A percentile compares a stretch with the other conserved stretches of the same genome.
phyloP scores from a whole-genome alignment of 1,140 invertebrate species.

The Thaumetopoea pityocampa region DNA sequence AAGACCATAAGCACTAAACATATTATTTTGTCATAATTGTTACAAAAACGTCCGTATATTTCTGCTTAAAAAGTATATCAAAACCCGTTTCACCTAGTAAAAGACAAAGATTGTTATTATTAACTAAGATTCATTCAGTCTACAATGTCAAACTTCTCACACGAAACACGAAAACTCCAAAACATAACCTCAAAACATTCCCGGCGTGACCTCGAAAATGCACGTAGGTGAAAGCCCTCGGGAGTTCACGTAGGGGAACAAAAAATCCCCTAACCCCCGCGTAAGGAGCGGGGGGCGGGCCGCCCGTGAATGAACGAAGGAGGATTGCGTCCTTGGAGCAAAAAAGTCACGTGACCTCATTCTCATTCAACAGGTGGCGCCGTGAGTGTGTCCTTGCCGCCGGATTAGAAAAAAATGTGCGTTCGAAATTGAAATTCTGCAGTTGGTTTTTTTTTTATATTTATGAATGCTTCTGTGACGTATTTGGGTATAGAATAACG shows the following conservation, averaged over 20 bases:
- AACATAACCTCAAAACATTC: constrained; percentile 63
- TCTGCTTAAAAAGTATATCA: too few relatives aligned
- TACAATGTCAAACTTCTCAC: not conserved
- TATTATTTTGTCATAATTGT: too few relatives aligned
- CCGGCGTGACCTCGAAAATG: constrained; percentile 72
- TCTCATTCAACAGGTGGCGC: constrained; percentile 66
- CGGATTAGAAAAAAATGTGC: constrained; percentile 45
- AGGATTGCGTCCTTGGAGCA: constrained; percentile 71
- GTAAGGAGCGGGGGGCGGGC: constrained; percentile 49
- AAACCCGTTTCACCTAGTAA: too few relatives aligned
- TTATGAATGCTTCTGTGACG: too few relatives aligned
- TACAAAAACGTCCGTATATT: too few relatives aligned
- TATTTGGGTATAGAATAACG: too few relatives aligned
- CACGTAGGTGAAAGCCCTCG: constrained; percentile 71
- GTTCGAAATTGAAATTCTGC: constrained; percentile 30
- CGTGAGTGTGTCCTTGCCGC: constrained; percentile 61
- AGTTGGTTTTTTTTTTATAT: constrained; percentile 25
- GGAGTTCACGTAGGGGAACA: constrained; percentile 65
- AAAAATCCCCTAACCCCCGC: constrained; percentile 65
- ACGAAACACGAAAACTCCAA: constrained; percentile 47
- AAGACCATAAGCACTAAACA: too few relatives aligned
- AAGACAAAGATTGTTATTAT: too few relatives aligned
- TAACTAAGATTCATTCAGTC: constrained; percentile 15
- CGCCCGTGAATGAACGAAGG: constrained; percentile 73
- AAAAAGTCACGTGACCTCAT: constrained; percentile 70